Conservation (phyloP, 2,888 invertebrate genomes). For the Drosophila atroscutellata region DNA sequence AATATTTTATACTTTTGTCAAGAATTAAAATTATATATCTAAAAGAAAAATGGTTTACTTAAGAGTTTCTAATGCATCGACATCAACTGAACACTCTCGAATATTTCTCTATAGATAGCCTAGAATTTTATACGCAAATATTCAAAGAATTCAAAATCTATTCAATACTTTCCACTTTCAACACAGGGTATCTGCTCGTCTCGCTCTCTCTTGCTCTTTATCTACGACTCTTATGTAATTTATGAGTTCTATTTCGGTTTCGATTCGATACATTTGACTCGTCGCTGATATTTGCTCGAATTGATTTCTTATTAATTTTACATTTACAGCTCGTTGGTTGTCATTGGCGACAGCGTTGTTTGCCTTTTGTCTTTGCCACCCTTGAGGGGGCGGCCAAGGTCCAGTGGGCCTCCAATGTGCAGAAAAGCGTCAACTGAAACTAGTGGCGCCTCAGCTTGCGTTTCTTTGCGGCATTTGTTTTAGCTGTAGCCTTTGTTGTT, state of each 20-base stretch:
- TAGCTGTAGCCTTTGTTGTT: conserved; percentile 14
- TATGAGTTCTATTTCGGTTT: conserved; percentile 58
- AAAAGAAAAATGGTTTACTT: not conserved
- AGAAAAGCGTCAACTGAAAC: conserved; percentile 10
- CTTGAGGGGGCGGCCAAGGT: conserved; percentile 25
- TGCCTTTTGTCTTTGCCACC: conserved; percentile 36
- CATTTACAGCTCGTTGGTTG: conserved; percentile 77
- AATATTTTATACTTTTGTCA: too few relatives aligned
- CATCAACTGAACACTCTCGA: not conserved
- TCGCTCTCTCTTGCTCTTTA: not conserved
- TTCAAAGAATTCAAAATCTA: not conserved
- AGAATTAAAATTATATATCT: fast-evolving
- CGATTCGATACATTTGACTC: conserved; percentile 34
- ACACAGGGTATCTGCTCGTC: conserved; percentile 7
- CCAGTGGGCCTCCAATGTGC: conserved; percentile 4
- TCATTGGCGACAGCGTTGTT: conserved; percentile 40
- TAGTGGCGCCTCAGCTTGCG: conserved; percentile 49
- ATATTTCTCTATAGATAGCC: not conserved
- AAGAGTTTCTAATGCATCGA: not conserved
- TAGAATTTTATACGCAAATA: fast-evolving
- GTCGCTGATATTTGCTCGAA: conserved; percentile 50
- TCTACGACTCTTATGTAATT: conserved; percentile 34
- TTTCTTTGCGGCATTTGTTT: conserved; percentile 40
- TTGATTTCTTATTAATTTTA: conserved; percentile 80
- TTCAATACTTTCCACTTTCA: not conserved